Conservation (phyloP, 1,140 invertebrate species). For the Leptopilina boulardi region DNA sequence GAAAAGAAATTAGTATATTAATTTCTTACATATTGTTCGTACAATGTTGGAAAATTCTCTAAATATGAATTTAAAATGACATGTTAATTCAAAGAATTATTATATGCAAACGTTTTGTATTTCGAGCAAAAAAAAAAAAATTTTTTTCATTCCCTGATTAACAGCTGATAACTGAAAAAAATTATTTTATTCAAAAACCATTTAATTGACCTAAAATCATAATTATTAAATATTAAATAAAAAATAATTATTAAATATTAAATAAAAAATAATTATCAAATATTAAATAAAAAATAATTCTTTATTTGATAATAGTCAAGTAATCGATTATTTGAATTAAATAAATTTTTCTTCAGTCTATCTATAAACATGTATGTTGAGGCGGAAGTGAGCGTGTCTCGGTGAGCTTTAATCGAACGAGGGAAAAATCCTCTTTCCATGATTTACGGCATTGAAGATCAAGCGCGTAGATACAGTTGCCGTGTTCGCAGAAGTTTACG, state of each 20-base stretch:
- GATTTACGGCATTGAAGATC: constrained; percentile 32
- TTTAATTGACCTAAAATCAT: too few relatives aligned
- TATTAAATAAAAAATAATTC: too few relatives aligned
- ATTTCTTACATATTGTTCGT: background rate
- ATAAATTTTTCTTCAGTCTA: too few relatives aligned
- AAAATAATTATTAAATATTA: too few relatives aligned
- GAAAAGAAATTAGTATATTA: background rate
- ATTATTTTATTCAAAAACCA: too few relatives aligned
- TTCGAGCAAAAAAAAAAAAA: too few relatives aligned
- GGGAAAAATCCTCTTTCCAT: constrained; percentile 29
- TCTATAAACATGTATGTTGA: too few relatives aligned
- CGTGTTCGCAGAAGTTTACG: constrained; percentile 29
- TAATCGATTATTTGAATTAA: too few relatives aligned
- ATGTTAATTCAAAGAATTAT: constrained; percentile 8
- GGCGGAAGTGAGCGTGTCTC: constrained; percentile 26
- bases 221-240: too few relatives aligned
- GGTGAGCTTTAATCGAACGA: constrained; percentile 29
- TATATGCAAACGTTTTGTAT: background rate
- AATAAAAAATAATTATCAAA: background rate
- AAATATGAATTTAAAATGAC: background rate
- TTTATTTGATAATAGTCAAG: too few relatives aligned
- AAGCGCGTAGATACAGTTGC: constrained; percentile 29
- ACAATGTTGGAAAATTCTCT: background rate
- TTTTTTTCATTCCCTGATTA: constrained; percentile 5
- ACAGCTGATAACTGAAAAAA: background rate